Percentiles rank a stretch among this genome's conserved stretches.
These are phyloP conservation scores for Lysiphlebus fabarum DNA, from an alignment of 1,140 invertebrate genomes.

Conservation along the genomic window DNA sequence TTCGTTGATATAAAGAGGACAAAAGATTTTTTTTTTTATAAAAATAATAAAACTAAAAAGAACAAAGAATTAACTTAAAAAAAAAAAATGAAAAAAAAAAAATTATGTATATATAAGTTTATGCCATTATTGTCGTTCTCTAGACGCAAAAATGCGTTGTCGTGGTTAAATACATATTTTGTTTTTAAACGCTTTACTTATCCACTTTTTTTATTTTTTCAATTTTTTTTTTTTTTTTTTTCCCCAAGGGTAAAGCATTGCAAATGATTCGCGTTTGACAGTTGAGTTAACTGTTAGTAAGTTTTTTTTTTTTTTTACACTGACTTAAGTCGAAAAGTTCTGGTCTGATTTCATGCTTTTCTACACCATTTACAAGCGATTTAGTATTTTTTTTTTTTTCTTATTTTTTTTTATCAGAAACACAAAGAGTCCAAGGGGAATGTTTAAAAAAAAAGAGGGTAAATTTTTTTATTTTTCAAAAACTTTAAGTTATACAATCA, in stretches of 20 bases:
- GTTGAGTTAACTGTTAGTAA: conserved; percentile 6
- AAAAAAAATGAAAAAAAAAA: background rate
- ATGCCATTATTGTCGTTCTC: conserved; percentile 5
- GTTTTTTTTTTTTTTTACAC: conserved; percentile 6
- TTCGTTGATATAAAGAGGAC: background rate
- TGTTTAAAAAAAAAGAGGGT: background rate
- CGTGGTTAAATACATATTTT: no score
- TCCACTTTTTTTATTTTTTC: no score
- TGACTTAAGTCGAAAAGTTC: background rate
- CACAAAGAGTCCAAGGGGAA: background rate
- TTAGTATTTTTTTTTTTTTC: background rate
- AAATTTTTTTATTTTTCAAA: background rate
- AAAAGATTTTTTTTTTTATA: background rate
- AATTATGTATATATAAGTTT: background rate
- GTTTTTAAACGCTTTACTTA: no score
- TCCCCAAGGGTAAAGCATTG: conserved; percentile 1
- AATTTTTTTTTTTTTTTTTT: conserved; percentile 1
- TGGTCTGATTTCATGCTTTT: conserved; percentile 11
- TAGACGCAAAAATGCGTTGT: no score
- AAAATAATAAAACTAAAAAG: background rate
- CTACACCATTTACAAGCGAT: conserved; percentile 9
- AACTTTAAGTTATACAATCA: background rate
- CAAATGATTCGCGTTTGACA: conserved; percentile 10
- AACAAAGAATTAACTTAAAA: background rate
- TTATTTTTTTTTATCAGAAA: conserved; percentile 2